Conservation (phyloP, 2,888 invertebrate genomes). For the Cryptocephalus moraei region DNA sequence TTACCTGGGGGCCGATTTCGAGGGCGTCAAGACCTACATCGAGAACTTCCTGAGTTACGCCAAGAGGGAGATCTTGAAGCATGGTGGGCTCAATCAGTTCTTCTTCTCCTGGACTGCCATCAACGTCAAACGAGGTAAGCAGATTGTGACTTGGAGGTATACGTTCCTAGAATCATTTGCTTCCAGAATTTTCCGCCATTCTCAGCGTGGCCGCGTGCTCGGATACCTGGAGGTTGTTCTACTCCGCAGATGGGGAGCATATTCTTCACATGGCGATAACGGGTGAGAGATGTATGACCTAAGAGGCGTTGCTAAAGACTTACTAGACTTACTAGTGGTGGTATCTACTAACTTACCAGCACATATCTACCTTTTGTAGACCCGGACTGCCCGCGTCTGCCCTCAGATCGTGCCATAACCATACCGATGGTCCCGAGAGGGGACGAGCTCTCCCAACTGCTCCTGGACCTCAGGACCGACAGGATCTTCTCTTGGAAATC, state of each 20-base stretch:
- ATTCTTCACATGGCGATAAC: constrained; percentile 65
- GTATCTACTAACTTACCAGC: no score
- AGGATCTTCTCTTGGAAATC: constrained; percentile 62
- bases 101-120: constrained; percentile 59
- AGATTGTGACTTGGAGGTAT: not conserved
- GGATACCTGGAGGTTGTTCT: constrained; percentile 64
- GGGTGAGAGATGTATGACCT: constrained; percentile 31
- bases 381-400: constrained; percentile 67
- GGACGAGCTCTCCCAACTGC: constrained; percentile 66
- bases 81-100: constrained; percentile 58
- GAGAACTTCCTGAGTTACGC: constrained; percentile 41
- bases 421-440: constrained; percentile 58
- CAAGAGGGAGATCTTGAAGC: constrained; percentile 53
- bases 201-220: constrained; percentile 65
- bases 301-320: no score
- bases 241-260: constrained; percentile 50
- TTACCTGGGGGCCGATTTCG: constrained; percentile 53
- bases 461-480: constrained; percentile 61
- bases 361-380: constrained; percentile 43
- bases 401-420: constrained; percentile 55
- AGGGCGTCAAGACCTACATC: constrained; percentile 51
- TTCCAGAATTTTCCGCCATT: constrained; percentile 58
- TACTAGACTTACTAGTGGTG: no score
- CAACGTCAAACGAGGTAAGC: constrained; percentile 57
- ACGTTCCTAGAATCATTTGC: not conserved